These are phyloP conservation scores for Lobophora halterata DNA, from an alignment of 2,888 invertebrate genomes.

Conservation along the genomic window DNA sequence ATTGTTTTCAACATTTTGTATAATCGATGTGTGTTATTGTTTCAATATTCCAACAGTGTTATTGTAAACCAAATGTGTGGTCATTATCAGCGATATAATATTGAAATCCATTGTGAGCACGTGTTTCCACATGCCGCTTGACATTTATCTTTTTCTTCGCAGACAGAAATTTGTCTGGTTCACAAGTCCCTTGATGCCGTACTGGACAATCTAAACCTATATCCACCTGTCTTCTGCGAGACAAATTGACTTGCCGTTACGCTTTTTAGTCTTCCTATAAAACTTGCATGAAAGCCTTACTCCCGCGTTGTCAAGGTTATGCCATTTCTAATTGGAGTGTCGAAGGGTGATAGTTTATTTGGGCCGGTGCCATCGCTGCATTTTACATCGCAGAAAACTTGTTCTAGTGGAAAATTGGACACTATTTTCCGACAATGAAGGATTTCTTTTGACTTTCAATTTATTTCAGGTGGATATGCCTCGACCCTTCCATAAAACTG, in stretches of 20 bases:
- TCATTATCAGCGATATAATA: conserved; percentile 4
- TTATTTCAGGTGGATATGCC: too few species aligned
- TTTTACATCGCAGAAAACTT: conserved; percentile 4
- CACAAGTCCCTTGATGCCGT: conserved; percentile 14
- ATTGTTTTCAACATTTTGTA: conserved; percentile 8
- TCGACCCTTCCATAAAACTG: too few species aligned
- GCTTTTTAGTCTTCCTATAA: too few species aligned
- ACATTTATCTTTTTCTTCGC: not conserved
- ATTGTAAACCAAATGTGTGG: conserved; percentile 14
- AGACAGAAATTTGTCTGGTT: conserved; percentile 5
- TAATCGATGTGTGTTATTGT: conserved; percentile 13
- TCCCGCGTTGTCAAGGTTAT: conserved; percentile 14
- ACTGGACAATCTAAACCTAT: too few species aligned
- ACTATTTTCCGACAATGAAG: too few species aligned
- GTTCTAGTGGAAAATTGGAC: not conserved
- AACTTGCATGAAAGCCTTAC: not conserved
- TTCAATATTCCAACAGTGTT: conserved; percentile 14
- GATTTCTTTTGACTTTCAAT: too few species aligned
- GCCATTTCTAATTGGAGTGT: conserved; percentile 21
- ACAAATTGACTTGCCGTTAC: conserved; percentile 17
- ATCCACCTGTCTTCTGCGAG: conserved; percentile 15
- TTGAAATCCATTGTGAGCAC: conserved; percentile 1
- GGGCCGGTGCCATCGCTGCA: conserved; percentile 23
- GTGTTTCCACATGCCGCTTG: not conserved
- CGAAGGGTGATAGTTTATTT: conserved; percentile 21